Conservation (phyloP, 2,113 vertebrate genomes). For the Centropus unirufus region DNA sequence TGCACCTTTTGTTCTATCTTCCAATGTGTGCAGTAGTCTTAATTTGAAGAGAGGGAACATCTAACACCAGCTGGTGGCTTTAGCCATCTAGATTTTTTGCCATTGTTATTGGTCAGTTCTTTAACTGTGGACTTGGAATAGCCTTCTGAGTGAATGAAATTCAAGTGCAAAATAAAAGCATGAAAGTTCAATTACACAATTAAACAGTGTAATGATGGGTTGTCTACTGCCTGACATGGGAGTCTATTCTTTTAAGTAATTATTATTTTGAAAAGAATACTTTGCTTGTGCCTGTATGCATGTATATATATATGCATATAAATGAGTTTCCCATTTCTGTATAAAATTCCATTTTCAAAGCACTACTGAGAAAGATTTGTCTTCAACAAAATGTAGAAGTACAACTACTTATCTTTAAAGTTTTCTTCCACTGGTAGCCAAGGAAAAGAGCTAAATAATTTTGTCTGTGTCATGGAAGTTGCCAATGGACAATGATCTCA, state of each 20-base stretch:
- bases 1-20: neutral
- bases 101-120: neutral
- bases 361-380: neutral
- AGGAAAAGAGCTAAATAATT: neutral
- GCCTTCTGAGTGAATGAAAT: neutral
- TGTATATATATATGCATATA: neutral
- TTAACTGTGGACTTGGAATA: neutral
- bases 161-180: neutral
- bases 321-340: neutral
- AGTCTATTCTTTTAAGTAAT: neutral
- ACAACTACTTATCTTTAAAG: neutral
- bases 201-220: neutral
- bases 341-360: neutral
- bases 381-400: neutral
- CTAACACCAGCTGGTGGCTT: neutral
- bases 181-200: neutral
- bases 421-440: neutral
- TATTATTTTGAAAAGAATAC: neutral
- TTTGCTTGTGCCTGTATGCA: neutral
- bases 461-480: neutral
- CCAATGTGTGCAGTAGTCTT: neutral
- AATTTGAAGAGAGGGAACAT: neutral
- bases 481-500: conserved; percentile 6
- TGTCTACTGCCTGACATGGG: neutral
- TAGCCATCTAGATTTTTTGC: neutral